Base-by-base conservation (phyloP, 2,888 invertebrate species). In the Norana najaformis region DNA sequence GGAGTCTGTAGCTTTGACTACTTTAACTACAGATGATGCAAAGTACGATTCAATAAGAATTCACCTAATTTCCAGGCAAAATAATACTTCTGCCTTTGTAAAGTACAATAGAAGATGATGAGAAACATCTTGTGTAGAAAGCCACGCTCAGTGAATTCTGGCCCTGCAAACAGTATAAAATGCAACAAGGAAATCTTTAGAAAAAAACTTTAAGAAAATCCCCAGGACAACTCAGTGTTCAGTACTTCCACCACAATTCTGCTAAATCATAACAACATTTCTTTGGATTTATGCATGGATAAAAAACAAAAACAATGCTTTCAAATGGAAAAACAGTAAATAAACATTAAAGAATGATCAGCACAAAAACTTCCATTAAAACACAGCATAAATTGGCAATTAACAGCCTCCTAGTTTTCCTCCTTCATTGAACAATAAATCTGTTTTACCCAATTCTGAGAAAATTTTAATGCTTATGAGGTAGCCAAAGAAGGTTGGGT, bases 51-150 rank as follows among this genome's bases (percentile, higher is more conserved):
- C 69, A n/a, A 69, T n/a, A 69, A 69, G n/a, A n/a, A 69, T n/a
- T 69, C 92, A 95, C 95, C 94, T 91, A 98, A 96, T 91, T 97
- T 96, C 98, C 98, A 99, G n/a, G 98, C 98, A 95, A 98, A 97
- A 95, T 98, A 98, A 96, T 98, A 99, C 96, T 98, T 98, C 95
- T 97, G 97, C 92, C 98, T 96, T 91, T 97, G 97, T 91, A 97
- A 96, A 92, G 97, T 96, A 89, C 98, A 97, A 88, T 97, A 96
- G 92, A 96, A 95, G 93, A 96, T 95, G 92, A 98, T 95, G 95
- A 97, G 98, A 94, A 97, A 96, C 94, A 97, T 96, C 94, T 96
- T 97, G 92, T 96, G 96, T 53, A 96, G 91, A 89, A 96, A 94
- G 34, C 96, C 95, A 35, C 53, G 82, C 30, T 53, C 37, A 23